Evolutionary conservation across 2,797 vertebrate genomes (phyloP), one percentile per base, ranked within the genome.

Genomic region (Synanceia verrucosa): DNA sequence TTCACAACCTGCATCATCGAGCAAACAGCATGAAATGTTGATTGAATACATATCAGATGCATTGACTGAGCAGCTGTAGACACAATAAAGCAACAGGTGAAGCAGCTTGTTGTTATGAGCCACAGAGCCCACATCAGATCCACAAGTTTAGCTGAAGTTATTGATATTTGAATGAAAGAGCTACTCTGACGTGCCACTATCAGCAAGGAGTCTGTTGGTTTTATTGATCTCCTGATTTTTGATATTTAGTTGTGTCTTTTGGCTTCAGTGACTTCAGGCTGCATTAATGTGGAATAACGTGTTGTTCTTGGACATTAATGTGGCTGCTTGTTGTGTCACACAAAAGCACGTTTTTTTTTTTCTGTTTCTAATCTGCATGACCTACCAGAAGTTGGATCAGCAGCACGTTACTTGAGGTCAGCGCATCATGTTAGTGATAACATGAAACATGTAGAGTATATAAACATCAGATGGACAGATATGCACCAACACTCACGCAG

Each of bases 381-480:
- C 16, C 8, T 7, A 2, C 16, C 26, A 11, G 1, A 46, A 56
- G 51, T 24, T 31, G 6, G 31, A 60, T 60, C 60, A 48, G 36
- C 43, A 16, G 16, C 16, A 52, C 16, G 19, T 1, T 24, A 37
- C 26, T 12, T 37, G 31, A 55, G 53, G 29, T 55, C 43, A 1
- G 6, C 31, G 9, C 18, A 9, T 29, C 31, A 24, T 19, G 9
- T 21, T 6, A 19, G 43, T 41, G 37, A 41, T 0, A 41, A 41
- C 37, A n/a, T n/a, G n/a, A n/a, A n/a, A n/a, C n/a, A n/a, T n/a
- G n/a, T n/a, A n/a, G n/a, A n/a, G n/a, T n/a, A 77, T 19, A 57
- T 36, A 59, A 70, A 78, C 18, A 33, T 86, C 65, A 64, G 69
- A 63, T 33, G 13, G 50, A 58, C 66, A 76, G 75, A 88, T 63